phyloP scores from a whole-genome alignment of 2,797 vertebrate species.

The Siniperca obscura region DNA sequence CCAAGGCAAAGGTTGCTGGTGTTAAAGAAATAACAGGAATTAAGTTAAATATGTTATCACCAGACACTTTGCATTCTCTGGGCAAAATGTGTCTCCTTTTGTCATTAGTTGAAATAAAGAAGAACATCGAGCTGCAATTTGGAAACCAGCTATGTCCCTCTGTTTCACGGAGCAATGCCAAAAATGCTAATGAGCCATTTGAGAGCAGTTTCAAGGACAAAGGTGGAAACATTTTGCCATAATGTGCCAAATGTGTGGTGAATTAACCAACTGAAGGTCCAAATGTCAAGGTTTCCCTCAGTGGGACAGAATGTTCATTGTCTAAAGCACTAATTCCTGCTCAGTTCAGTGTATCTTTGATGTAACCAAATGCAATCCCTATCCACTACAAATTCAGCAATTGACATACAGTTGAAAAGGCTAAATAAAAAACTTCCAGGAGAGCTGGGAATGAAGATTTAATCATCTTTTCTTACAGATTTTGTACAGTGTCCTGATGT shows the following conservation, averaged over 20 bases:
- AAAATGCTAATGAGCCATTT: slow-evolving; percentile 15
- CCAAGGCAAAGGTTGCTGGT: slow-evolving; percentile 92
- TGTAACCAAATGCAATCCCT: slow-evolving; percentile 25
- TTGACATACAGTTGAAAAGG: neutral
- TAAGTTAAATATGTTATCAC: neutral
- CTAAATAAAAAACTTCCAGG: slow-evolving; percentile 2
- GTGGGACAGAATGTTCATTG: slow-evolving; percentile 26
- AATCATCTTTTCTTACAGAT: slow-evolving; percentile 8
- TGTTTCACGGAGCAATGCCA: slow-evolving; percentile 1
- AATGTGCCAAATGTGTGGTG: slow-evolving; percentile 39
- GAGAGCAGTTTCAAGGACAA: slow-evolving; percentile 33
- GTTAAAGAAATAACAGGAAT: slow-evolving; percentile 78
- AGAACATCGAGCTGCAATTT: slow-evolving; percentile 6
- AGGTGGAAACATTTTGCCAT: slow-evolving; percentile 35
- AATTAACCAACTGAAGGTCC: slow-evolving; percentile 11
- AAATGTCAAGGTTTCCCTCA: slow-evolving; percentile 29
- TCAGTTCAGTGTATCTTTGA: slow-evolving; percentile 26
- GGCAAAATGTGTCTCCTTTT: slow-evolving; percentile 42
- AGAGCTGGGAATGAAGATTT: neutral
- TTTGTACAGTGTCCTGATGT: slow-evolving; percentile 14
- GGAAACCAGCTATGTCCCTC: slow-evolving; percentile 15
- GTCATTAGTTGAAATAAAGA: slow-evolving; percentile 12
- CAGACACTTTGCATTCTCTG: slow-evolving; percentile 35
- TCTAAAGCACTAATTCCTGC: slow-evolving; percentile 24
- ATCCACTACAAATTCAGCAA: slow-evolving; percentile 13